Evolutionary conservation across 2,113 vertebrate genomes (phyloP).

Genomic region (Lipophrys pholis): DNA sequence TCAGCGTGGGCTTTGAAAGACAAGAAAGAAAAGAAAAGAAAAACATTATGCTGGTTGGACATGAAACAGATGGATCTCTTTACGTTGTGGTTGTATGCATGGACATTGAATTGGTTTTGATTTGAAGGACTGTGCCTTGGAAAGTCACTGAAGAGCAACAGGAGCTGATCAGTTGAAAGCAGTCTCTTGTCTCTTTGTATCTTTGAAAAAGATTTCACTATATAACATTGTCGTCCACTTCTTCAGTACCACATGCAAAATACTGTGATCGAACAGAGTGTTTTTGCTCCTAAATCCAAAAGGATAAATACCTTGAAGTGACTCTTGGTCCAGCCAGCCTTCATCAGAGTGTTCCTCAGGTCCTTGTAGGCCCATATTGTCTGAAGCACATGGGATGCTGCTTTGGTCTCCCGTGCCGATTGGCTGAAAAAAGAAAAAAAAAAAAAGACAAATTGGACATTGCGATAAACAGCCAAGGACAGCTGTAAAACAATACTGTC

Average conservation of each 20-base stretch:
- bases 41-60: background rate
- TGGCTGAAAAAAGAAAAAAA: constrained; percentile 81
- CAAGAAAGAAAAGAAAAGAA: background rate
- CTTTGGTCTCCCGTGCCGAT: constrained; percentile 93
- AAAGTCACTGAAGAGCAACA: background rate
- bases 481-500: constrained; percentile 29
- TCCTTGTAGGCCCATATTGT: constrained; percentile 98
- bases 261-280: too few relatives aligned
- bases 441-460: constrained; percentile 14
- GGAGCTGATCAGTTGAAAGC: background rate
- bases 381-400: constrained; percentile 96
- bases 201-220: too few relatives aligned
- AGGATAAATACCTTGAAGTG: constrained; percentile 92
- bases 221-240: too few relatives aligned
- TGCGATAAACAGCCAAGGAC: constrained; percentile 7
- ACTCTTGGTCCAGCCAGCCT: constrained; percentile 97
- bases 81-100: constrained; percentile 13
- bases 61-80: constrained; percentile 13
- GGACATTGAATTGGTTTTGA: background rate
- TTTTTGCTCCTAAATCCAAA: background rate
- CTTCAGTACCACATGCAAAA: too few relatives aligned
- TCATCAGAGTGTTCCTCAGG: constrained; percentile 89
- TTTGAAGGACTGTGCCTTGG: background rate
- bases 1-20: constrained; percentile 81
- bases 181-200: background rate